A percentile compares a stretch with the other conserved stretches of the same genome.
Evolutionary conservation across 2,113 vertebrate species (phyloP).

Genomic region (Butorides virescens): DNA sequence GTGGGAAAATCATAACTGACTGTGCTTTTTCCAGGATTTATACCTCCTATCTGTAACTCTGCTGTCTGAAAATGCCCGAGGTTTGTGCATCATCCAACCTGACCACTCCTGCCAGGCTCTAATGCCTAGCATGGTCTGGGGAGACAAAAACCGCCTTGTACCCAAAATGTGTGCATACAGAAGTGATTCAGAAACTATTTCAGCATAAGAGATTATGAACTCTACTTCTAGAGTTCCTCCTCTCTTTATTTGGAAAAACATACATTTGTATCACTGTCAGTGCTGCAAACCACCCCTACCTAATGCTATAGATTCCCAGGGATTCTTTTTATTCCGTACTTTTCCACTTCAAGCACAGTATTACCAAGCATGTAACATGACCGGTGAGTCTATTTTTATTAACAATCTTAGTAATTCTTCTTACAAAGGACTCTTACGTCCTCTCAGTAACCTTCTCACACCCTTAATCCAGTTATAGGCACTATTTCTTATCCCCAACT

Average conservation of each 20-base stretch:
- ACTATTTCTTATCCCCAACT: background rate
- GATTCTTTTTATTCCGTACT: background rate
- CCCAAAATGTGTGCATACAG: background rate
- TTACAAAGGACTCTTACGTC: background rate
- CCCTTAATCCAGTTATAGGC: slow-evolving; percentile 3
- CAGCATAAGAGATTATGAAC: background rate
- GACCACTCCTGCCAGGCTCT: background rate
- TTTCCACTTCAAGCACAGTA: background rate
- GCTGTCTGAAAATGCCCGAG: background rate
- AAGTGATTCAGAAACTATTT: background rate
- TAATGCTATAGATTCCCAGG: background rate
- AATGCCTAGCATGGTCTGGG: background rate
- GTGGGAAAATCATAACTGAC: background rate
- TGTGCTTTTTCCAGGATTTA: slow-evolving; percentile 21
- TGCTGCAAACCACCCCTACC: background rate
- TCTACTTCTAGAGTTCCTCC: background rate
- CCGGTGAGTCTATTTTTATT: background rate
- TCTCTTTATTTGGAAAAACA: background rate
- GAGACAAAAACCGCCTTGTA: background rate
- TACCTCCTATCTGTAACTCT: background rate
- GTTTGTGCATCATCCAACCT: background rate
- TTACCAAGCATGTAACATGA: background rate
- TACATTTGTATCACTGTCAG: background rate
- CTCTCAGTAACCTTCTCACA: slow-evolving; percentile 6
- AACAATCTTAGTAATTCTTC: background rate